Evolutionary conservation across 2,113 vertebrate species (phyloP).

Genomic region (Etheostoma spectabile): DNA sequence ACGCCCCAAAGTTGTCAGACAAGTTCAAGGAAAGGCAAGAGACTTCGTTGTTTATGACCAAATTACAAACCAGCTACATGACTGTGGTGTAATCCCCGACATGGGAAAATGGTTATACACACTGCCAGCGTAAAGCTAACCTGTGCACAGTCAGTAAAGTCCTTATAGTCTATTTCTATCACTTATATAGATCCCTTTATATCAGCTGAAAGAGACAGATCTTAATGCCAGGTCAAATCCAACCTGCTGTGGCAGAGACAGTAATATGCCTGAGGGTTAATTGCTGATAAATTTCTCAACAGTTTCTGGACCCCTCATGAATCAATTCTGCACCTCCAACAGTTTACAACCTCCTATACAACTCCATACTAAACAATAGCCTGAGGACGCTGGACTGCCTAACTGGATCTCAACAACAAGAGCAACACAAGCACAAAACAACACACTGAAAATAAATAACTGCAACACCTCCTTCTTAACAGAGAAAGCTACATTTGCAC

Average conservation of each 20-base stretch:
- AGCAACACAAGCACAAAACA: background rate
- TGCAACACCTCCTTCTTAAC: background rate
- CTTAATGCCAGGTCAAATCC: background rate
- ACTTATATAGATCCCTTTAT: background rate
- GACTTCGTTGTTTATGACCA: too few species aligned
- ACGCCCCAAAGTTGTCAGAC: too few species aligned
- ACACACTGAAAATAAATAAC: background rate
- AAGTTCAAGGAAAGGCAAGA: too few species aligned
- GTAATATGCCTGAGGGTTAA: conserved; percentile 8
- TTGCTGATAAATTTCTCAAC: conserved; percentile 26
- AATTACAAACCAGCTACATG: too few species aligned
- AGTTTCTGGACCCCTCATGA: conserved; percentile 28
- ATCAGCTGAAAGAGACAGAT: background rate
- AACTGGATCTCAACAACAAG: conserved; percentile 3
- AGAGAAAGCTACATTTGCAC: background rate
- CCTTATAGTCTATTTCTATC: background rate
- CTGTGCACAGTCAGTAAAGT: background rate
- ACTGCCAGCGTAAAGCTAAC: too few species aligned
- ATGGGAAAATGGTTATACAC: too few species aligned
- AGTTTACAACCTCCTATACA: conserved; percentile 12
- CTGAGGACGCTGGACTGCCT: conserved; percentile 25
- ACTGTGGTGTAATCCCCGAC: too few species aligned
- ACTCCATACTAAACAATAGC: background rate
- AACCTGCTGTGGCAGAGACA: background rate
- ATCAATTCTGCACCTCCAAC: conserved; percentile 40